Evolutionary conservation across 1,140 invertebrate genomes (phyloP).

Genomic region (Drosophila azteca): DNA sequence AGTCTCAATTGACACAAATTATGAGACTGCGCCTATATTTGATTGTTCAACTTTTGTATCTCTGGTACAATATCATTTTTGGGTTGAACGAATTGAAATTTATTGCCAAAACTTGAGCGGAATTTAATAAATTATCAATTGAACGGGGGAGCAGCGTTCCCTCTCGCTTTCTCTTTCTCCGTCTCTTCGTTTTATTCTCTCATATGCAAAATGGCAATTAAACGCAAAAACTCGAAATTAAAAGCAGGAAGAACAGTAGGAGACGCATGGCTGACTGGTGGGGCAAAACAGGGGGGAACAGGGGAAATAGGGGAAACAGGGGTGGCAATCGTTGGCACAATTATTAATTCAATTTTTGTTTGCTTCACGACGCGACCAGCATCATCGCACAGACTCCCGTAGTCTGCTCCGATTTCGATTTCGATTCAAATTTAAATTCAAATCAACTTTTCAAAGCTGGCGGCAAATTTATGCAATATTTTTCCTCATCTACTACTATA

Average conservation of each 20-base stretch:
- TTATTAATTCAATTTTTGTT: conserved; percentile 50
- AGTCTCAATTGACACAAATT: conserved; percentile 50
- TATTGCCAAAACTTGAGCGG: conserved; percentile 42
- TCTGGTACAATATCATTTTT: neutral
- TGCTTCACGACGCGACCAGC: neutral
- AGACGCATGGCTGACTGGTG: neutral
- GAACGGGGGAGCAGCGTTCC: conserved; percentile 1
- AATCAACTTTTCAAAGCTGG: conserved; percentile 59
- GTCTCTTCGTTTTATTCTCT: neutral
- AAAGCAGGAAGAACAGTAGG: conserved; percentile 13
- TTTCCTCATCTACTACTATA: conserved; percentile 10
- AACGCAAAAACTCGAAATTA: conserved; percentile 33
- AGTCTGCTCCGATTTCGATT: conserved; percentile 52
- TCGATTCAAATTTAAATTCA: conserved; percentile 46
- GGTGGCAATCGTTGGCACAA: conserved; percentile 19
- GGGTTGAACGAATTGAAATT: conserved; percentile 51
- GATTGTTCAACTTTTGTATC: too few species aligned
- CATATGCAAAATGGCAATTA: conserved; percentile 50
- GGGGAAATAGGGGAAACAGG: too few species aligned
- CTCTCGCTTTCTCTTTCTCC: too few species aligned
- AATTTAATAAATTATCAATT: conserved; percentile 49
- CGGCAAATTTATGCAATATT: conserved; percentile 55
- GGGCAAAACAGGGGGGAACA: too few species aligned
- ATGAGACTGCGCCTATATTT: conserved; percentile 19
- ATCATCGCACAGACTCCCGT: neutral